These are phyloP conservation scores for Palaemon carinicauda DNA, from an alignment of 1,140 invertebrate genomes.

Conservation along the genomic window DNA sequence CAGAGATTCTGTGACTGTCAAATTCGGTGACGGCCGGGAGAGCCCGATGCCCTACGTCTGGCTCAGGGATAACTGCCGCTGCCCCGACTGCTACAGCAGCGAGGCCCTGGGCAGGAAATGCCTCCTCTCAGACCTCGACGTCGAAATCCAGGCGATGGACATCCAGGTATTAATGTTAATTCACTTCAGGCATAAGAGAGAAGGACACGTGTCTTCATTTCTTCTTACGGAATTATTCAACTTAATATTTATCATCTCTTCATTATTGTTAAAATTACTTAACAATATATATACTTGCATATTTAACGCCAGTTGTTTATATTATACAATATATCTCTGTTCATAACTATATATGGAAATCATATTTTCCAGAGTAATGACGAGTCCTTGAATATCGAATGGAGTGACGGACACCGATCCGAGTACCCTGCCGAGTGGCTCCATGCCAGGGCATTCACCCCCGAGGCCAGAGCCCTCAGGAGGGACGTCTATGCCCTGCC, in stretches of 20 bases:
- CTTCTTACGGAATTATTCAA: too few species aligned
- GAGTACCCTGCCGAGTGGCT: conserved; percentile 70
- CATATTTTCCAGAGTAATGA: conserved; percentile 24
- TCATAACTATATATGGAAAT: too few species aligned
- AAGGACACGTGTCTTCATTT: too few species aligned
- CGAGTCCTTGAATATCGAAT: conserved; percentile 65
- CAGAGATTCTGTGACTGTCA: not conserved
- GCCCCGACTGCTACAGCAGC: conserved; percentile 71
- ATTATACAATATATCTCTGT: too few species aligned
- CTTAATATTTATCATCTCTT: too few species aligned
- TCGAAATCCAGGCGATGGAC: conserved; percentile 65
- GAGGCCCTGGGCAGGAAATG: conserved; percentile 71
- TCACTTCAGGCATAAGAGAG: too few species aligned
- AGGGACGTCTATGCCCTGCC: conserved; percentile 15
- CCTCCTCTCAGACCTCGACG: conserved; percentile 68
- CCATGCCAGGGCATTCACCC: conserved; percentile 69
- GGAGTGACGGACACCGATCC: conserved; percentile 73
- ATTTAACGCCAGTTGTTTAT: not conserved
- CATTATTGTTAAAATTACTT: too few species aligned
- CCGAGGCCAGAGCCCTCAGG: conserved; percentile 62
- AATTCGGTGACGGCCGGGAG: not conserved
- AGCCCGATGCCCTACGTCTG: conserved; percentile 70
- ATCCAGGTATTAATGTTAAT: conserved; percentile 34
- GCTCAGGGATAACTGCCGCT: conserved; percentile 76
- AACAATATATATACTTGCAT: too few species aligned